These are phyloP conservation scores for Leptoclinus maculatus DNA, from an alignment of 2,797 vertebrate species.

Conservation along the genomic window DNA sequence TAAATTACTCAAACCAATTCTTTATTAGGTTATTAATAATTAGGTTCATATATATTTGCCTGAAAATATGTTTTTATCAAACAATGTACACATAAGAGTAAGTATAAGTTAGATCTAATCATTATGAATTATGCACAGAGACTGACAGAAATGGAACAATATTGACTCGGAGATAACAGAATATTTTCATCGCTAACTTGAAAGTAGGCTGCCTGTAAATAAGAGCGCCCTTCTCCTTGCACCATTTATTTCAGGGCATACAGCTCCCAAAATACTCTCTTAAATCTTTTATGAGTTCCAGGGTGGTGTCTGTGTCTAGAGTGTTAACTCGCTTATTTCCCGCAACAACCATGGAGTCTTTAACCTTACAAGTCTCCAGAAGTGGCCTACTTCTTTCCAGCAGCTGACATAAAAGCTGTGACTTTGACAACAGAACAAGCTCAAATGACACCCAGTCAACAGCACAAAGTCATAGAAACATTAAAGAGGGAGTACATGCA, in stretches of 20 bases:
- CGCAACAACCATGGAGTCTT: constrained; percentile 72
- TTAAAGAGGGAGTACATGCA: constrained; percentile 22
- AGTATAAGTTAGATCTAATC: background rate
- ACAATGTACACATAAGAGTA: background rate
- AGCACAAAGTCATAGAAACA: constrained; percentile 26
- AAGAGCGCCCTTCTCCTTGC: constrained; percentile 72
- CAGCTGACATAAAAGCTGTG: constrained; percentile 55
- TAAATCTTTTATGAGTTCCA: constrained; percentile 84
- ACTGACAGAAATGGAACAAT: background rate
- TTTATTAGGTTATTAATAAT: background rate
- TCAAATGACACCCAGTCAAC: constrained; percentile 35
- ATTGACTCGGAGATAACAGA: constrained; percentile 30
- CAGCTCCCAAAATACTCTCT: constrained; percentile 79
- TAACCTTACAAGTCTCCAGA: constrained; percentile 71
- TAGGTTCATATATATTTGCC: background rate
- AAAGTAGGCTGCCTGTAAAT: constrained; percentile 74
- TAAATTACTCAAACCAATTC: background rate
- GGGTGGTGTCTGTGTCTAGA: constrained; percentile 75
- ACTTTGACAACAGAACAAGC: constrained; percentile 56
- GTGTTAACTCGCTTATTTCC: constrained; percentile 74
- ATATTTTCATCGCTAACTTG: constrained; percentile 47
- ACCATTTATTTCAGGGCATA: constrained; percentile 72
- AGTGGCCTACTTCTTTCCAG: constrained; percentile 68
- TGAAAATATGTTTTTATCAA: background rate
- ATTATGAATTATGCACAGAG: background rate